Percentiles rank a stretch among this genome's conserved stretches.
These are phyloP conservation scores for Pseudopipra pipra DNA, from an alignment of 2,113 vertebrate species.

Conservation along the genomic window DNA sequence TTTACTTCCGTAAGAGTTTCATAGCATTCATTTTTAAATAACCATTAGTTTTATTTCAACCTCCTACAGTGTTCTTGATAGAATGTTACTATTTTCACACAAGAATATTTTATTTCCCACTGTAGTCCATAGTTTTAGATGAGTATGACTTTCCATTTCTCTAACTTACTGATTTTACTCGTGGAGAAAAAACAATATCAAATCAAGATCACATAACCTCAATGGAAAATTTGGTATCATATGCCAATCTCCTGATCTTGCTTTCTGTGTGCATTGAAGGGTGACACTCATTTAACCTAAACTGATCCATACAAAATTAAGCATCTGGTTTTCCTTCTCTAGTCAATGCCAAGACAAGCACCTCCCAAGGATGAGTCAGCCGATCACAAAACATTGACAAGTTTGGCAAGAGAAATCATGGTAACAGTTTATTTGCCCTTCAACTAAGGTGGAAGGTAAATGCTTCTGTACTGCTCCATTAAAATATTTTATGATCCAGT, in stretches of 20 bases:
- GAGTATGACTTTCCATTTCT: not conserved
- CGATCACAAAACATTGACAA: not conserved
- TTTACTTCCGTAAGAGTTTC: not conserved
- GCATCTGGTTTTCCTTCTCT: not conserved
- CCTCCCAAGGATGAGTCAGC: not conserved
- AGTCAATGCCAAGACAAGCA: not conserved
- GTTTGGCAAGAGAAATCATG: not conserved
- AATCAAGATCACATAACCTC: not conserved
- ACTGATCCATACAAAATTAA: not conserved
- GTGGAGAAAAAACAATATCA: not conserved
- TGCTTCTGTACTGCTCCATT: not conserved
- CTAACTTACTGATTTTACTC: not conserved
- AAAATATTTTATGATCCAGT: not conserved
- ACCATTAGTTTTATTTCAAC: conserved; percentile 14
- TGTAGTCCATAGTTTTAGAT: not conserved
- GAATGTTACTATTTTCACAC: conserved; percentile 2
- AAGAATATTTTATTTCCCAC: not conserved
- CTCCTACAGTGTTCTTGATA: not conserved
- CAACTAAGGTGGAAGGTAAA: not conserved
- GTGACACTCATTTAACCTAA: not conserved
- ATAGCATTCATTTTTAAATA: conserved; percentile 36
- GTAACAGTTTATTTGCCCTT: not conserved
- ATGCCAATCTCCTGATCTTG: not conserved
- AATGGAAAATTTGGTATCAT: not conserved
- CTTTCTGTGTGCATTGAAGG: not conserved